phyloP scores from a whole-genome alignment of 1,140 invertebrate species.

The Papilio dardanus region DNA sequence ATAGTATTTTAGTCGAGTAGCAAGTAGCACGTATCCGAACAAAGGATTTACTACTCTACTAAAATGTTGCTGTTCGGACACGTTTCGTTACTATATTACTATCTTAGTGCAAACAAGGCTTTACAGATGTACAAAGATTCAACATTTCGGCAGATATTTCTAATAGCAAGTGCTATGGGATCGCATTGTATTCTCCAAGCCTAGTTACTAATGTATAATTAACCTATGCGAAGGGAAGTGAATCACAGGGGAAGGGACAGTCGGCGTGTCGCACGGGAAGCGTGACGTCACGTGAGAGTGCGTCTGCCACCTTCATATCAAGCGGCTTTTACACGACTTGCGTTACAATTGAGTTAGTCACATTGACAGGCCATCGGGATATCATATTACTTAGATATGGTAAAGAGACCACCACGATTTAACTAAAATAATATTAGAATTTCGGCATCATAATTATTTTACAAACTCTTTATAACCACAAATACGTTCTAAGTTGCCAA shows the following conservation, averaged over 20 bases:
- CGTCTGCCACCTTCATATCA: not conserved
- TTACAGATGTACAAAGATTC: not conserved
- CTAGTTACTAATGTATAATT: no score
- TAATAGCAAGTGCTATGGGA: no score
- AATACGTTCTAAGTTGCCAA: no score
- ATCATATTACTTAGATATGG: not conserved
- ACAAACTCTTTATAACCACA: no score
- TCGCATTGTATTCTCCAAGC: no score
- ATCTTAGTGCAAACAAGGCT: no score
- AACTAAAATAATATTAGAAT: not conserved
- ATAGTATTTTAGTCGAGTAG: no score
- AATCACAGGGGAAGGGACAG: not conserved
- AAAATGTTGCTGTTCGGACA: no score
- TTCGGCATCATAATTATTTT: not conserved
- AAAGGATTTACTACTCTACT: no score
- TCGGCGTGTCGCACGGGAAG: conserved; percentile 9
- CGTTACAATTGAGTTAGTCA: not conserved
- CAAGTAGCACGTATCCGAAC: no score
- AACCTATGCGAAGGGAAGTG: not conserved
- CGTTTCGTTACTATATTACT: no score
- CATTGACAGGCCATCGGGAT: not conserved
- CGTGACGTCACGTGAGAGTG: conserved; percentile 15
- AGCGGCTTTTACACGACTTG: not conserved
- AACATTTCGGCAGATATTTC: not conserved
- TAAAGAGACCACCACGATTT: not conserved